These are phyloP conservation scores for Trichopria drosophilae DNA, from an alignment of 2,888 invertebrate genomes.

Conservation along the genomic window DNA sequence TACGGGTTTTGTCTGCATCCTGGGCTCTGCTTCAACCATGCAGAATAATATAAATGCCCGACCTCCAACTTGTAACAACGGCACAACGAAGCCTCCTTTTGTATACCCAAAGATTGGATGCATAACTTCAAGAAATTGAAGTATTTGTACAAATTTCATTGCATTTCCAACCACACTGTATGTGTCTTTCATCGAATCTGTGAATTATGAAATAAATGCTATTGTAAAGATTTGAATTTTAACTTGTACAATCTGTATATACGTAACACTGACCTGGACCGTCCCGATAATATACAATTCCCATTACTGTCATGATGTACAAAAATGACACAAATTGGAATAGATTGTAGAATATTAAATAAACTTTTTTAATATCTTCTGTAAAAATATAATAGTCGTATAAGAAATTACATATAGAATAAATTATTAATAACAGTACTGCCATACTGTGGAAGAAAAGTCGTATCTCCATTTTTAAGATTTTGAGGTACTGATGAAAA, in stretches of 20 bases:
- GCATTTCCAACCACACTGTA: slow-evolving; percentile 76
- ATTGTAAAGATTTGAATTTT: neutral
- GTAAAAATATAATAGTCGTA: slow-evolving; percentile 51
- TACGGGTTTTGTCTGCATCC: slow-evolving; percentile 85
- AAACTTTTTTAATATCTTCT: slow-evolving; percentile 82
- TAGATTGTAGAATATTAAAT: slow-evolving; percentile 85
- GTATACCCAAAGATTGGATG: slow-evolving; percentile 89
- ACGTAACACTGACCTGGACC: slow-evolving; percentile 63
- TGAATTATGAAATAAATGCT: slow-evolving; percentile 29
- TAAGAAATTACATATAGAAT: slow-evolving; percentile 4
- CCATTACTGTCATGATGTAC: slow-evolving; percentile 75
- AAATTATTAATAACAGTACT: slow-evolving; percentile 7
- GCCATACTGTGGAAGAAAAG: too few relatives aligned
- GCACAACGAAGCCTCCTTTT: slow-evolving; percentile 72
- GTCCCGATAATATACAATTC: slow-evolving; percentile 73
- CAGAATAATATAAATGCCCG: slow-evolving; percentile 77
- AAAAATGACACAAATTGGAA: slow-evolving; percentile 85
- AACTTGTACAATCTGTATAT: neutral
- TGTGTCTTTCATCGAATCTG: slow-evolving; percentile 68
- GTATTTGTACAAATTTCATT: slow-evolving; percentile 78
- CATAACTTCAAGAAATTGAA: slow-evolving; percentile 85
- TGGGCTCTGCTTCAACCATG: slow-evolving; percentile 81
- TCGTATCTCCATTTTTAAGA: too few relatives aligned
- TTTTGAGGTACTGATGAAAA: too few relatives aligned
- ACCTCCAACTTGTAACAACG: slow-evolving; percentile 79